Evolutionary conservation across 2,113 vertebrate genomes (phyloP).

Genomic region (Calcarius ornatus): DNA sequence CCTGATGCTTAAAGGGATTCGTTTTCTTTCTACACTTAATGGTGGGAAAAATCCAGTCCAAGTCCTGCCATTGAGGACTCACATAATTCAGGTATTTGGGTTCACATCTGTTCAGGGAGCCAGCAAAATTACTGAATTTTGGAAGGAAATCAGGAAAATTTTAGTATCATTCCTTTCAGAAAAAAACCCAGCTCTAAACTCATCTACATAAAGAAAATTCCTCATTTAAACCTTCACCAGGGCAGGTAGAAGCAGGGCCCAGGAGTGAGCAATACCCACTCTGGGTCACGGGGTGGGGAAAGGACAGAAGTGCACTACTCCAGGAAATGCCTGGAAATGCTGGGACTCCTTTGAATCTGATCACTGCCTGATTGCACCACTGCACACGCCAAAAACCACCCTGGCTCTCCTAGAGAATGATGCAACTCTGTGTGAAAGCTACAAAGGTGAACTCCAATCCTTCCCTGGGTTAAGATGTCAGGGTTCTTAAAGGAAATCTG

Average conservation of each 20-base stretch:
- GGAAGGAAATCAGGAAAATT: background rate
- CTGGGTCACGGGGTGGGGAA: background rate
- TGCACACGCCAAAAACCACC: background rate
- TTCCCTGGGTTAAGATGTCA: background rate
- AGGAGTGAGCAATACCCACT: constrained; percentile 27
- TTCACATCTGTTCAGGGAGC: background rate
- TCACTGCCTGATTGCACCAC: background rate
- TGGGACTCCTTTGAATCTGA: constrained; percentile 6
- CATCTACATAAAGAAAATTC: background rate
- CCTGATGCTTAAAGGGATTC: background rate
- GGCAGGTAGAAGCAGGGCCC: constrained; percentile 36
- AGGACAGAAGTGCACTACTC: constrained; percentile 14
- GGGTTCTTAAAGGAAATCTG: background rate
- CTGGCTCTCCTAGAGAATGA: background rate
- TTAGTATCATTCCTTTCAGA: background rate
- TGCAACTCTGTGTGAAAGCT: background rate
- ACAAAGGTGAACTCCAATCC: background rate
- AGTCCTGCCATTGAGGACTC: background rate
- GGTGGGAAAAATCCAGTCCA: background rate
- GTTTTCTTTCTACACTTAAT: background rate
- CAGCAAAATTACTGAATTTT: background rate
- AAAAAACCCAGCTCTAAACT: background rate
- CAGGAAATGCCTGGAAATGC: constrained; percentile 59
- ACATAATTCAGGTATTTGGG: background rate
- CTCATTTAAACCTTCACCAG: background rate